Base-by-base conservation (phyloP, 2,797 vertebrate species). In the Hirundo rustica region DNA sequence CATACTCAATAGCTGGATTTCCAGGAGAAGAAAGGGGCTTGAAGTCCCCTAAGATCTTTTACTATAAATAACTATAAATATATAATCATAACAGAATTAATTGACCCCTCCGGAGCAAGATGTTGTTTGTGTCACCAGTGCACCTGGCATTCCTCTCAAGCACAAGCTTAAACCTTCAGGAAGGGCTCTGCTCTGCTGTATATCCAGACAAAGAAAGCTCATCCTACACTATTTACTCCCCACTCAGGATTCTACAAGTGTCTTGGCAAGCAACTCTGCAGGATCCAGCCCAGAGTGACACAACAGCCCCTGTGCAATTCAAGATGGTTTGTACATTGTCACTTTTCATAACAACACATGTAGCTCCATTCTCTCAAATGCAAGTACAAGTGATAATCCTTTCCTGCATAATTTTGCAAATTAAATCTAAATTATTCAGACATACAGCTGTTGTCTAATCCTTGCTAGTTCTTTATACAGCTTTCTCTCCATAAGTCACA, bases 371-470 rank as follows among this genome's bases (percentile, higher is more conserved):
- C 94, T 61, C 77, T 85, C 66, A 87, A 92, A 73, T 61, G 70
- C 58, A 75, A 96, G 51, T 72, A 15, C 34, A 91, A 91, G 82
- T 60, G 71, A 85, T 81, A 81, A 94, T 78, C 57, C 66, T 93
- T 92, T 92, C 57, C 77, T 72, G 42, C 53, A 78, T 54, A 82
- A 92, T 93, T 96, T 86, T 94, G 71, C 85, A 95, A 89, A 95
- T 73, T 67, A 77, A 93, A 84, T 48, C 71, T 92, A 88, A 95
- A 88, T 95, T 95, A 95, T 91, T 95, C 93, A 91, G 66, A 84
- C 86, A 88, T 94, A 76, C 94, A 95, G 89, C 87, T 93, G 73
- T 90, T 88, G 74, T 84, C 76, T 96, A 83, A 91, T 93, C 61
- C 78, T 88, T 77, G 27, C 48, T 66, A 74, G 47, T 62, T 81